A percentile compares a stretch with the other conserved stretches of the same genome.
Conservation (phyloP, 30 jellyfish, hydroid and myxozoan species). For the Nemopilema nomurai region DNA sequence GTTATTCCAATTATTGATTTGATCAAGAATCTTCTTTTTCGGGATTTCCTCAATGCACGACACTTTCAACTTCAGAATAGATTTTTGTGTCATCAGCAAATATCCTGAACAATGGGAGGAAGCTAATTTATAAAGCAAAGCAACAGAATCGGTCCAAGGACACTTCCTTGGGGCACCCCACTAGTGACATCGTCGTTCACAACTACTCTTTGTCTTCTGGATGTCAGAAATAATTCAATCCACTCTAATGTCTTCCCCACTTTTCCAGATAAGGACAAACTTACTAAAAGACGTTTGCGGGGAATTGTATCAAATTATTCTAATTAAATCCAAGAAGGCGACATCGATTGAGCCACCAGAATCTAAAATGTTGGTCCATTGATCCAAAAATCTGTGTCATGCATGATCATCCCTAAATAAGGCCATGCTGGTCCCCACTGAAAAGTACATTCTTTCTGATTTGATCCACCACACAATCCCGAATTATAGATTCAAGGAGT, state of each 20-base stretch:
- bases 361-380: slow-evolving; percentile 10
- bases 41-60: neutral
- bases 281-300: slow-evolving; percentile 35
- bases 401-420: neutral
- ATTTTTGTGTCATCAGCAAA: slow-evolving; percentile 48
- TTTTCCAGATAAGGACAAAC: slow-evolving; percentile 46
- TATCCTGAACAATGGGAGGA: slow-evolving; percentile 44
- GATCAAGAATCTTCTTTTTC: slow-evolving; percentile 47
- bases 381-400: slow-evolving; percentile 8
- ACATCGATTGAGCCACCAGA: slow-evolving; percentile 7
- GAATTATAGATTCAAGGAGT: slow-evolving; percentile 8
- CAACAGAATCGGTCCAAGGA: slow-evolving; percentile 56
- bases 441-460: slow-evolving; percentile 17
- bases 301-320: slow-evolving; percentile 45
- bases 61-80: slow-evolving; percentile 36
- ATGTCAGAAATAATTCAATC: slow-evolving; percentile 48
- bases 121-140: slow-evolving; percentile 38
- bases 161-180: slow-evolving; percentile 57
- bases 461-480: slow-evolving; percentile 22
- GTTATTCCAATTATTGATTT: slow-evolving; percentile 40
- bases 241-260: slow-evolving; percentile 42
- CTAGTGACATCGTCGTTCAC: slow-evolving; percentile 42
- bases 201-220: slow-evolving; percentile 49
- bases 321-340: slow-evolving; percentile 31
- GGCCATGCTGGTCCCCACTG: slow-evolving; percentile 35